Percentiles rank a stretch among this genome's conserved stretches.
These are phyloP conservation scores for Hypolimnas misippus DNA, from an alignment of 2,888 invertebrate genomes.

Conservation along the genomic window DNA sequence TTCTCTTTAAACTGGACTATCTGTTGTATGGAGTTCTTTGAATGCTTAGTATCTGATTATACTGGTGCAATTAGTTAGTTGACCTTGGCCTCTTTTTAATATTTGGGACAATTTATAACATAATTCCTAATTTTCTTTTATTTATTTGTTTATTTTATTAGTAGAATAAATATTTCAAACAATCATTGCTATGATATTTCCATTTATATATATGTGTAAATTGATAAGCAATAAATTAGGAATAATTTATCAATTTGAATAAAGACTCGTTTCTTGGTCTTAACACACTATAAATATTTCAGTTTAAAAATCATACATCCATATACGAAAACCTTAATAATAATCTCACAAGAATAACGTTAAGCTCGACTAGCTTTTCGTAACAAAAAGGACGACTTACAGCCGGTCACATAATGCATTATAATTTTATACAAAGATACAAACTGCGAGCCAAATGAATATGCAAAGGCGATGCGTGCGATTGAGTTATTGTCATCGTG, in stretches of 20 bases:
- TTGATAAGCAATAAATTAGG: too few species aligned
- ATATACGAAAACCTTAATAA: too few species aligned
- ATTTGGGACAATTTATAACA: background rate
- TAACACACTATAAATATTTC: too few species aligned
- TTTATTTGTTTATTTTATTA: too few species aligned
- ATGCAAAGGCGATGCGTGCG: slow-evolving; percentile 76
- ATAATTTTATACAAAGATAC: slow-evolving; percentile 84
- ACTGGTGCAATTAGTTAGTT: background rate
- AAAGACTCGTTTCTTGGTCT: too few species aligned
- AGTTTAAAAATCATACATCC: too few species aligned
- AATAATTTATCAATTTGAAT: too few species aligned
- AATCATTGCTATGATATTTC: too few species aligned
- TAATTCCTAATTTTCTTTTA: too few species aligned
- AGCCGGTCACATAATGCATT: slow-evolving; percentile 79
- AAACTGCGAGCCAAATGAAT: slow-evolving; percentile 79
- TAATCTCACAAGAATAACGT: background rate
- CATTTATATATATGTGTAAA: too few species aligned
- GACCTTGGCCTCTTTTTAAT: background rate
- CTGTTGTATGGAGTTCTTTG: background rate
- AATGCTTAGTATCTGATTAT: background rate
- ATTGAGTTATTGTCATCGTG: slow-evolving; percentile 79
- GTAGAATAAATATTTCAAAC: too few species aligned
- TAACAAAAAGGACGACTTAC: slow-evolving; percentile 42
- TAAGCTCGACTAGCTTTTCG: slow-evolving; percentile 28
- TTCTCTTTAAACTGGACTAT: background rate